Evolutionary conservation across 2,113 vertebrate species (phyloP), one percentile per base, ranked within the genome.

Genomic region (Poeciliopsis turrubarensis): DNA sequence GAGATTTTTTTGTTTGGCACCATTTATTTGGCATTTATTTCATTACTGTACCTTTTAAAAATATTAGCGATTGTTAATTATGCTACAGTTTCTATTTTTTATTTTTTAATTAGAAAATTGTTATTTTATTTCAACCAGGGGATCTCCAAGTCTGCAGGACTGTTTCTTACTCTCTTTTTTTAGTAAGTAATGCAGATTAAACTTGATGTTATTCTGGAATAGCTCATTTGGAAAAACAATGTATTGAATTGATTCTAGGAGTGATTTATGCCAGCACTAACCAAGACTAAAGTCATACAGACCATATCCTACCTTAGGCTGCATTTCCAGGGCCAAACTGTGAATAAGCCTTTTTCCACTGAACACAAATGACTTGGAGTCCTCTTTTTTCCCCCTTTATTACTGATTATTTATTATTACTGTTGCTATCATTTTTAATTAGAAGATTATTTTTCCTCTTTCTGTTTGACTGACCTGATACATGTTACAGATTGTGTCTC

Each of bases 391-490:
- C 22, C 78, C 73, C 67, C 67, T 15, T 79, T n/a, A n/a, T n/a
- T n/a, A n/a, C n/a, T n/a, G n/a, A n/a, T n/a, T n/a, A n/a, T n/a
- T n/a, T n/a, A n/a, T 65, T 79, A n/a, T 82, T 74, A 69, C 63
- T 54, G 51, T 54, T 54, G 51, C 51, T 57, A 57, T 57, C 2
- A 25, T 68, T 54, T 77, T 88, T 78, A 54, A 41, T 54, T 73
- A 60, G 65, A 82, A 57, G 34, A 74, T 75, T 75, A 77, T 74
- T 65, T 73, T 86, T 87, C 72, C 70, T 70, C 75, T 68, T 80
- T 86, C 82, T 89, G 70, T 82, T 91, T 85, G 87, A 89, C 86
- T 87, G 78, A 90, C 76, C 81, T 89, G 82, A 87, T 86, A 86
- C 73, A 82, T 79, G 85, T 86, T 77, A 82, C 54, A 64, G 79